These are phyloP conservation scores for Oryzias melastigma DNA, from an alignment of 2,113 vertebrate genomes.

Conservation along the genomic window DNA sequence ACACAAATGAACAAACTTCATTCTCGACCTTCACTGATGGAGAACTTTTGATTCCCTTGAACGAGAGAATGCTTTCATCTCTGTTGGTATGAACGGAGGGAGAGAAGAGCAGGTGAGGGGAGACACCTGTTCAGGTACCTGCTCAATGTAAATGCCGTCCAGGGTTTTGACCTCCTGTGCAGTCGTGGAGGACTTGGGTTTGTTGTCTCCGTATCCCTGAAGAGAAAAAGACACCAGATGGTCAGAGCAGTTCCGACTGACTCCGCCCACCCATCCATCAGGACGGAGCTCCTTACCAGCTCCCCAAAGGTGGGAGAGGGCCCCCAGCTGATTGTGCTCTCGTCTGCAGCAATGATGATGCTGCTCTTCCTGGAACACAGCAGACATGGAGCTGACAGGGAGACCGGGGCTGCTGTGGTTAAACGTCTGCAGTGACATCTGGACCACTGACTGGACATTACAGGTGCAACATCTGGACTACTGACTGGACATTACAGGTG, in stretches of 20 bases:
- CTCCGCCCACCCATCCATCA: background rate
- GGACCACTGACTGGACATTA: too few relatives aligned
- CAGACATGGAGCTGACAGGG: too few relatives aligned
- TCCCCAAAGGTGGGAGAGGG: slow-evolving; percentile 94
- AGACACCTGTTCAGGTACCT: slow-evolving; percentile 71
- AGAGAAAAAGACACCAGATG: background rate
- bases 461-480: too few relatives aligned
- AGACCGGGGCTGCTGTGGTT: too few relatives aligned
- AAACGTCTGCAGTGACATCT: too few relatives aligned
- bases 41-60: too few relatives aligned
- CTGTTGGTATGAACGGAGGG: too few relatives aligned
- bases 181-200: slow-evolving; percentile 93
- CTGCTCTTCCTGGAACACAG: slow-evolving; percentile 87
- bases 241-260: background rate
- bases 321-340: slow-evolving; percentile 97
- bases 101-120: too few relatives aligned
- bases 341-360: slow-evolving; percentile 91
- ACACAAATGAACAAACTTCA: too few relatives aligned
- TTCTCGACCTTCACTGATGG: too few relatives aligned
- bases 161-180: slow-evolving; percentile 94
- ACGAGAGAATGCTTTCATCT: too few relatives aligned
- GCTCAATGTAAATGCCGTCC: slow-evolving; percentile 89
- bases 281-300: slow-evolving; percentile 74
- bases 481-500: too few relatives aligned
- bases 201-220: slow-evolving; percentile 95